Base-by-base conservation (phyloP, 2,888 invertebrate genomes). In the Muscina levida region DNA sequence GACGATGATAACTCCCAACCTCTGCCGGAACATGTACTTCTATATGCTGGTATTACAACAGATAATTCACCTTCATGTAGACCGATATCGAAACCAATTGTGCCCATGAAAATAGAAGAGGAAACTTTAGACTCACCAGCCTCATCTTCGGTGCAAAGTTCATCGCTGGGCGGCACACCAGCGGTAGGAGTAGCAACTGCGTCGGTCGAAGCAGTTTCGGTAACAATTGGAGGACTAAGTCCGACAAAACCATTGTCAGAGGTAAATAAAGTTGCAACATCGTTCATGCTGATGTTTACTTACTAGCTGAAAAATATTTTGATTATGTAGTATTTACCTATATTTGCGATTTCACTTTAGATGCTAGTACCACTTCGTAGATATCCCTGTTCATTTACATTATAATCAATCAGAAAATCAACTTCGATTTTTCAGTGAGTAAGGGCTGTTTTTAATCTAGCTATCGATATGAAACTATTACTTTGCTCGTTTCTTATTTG, bases 1-100 rank as follows among this genome's bases (percentile, higher is more conserved):
- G 93, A 93, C 81, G 93, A 93, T 56, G 91, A 91, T 44, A 91
- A 91, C 74, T 88, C 91, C 0, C 89, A 88, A 37, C 87, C 89
- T 1, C 79, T 91, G 51, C 89, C 89, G 1, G 90, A 90, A 56
- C 90, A 88, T 82, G 87, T 90, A 8, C 78, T 90, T 1, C 87
- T 87, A 19, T 91, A 90, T 77, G 88, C 90, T 0, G 89, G 88
- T 24, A 90, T 91, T 13, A 89, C 90, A 1, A 90, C 91, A 1
- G 89, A 88, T 3, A 89, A 88, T 56, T 90, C 90, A 4, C 89
- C 90, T 1, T 89, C 90, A 10, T 87, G 88, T 80, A 86, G 88
- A n/a, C 90, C 91, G 0, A 86, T 90, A 0, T 86, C 89, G 0
- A 91, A 90, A 77, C 87, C 91, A 1, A 88, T 91, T 74, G 84